Base-by-base conservation (phyloP, 2,888 invertebrate genomes). In the Cremastobaeus sp. region DNA sequence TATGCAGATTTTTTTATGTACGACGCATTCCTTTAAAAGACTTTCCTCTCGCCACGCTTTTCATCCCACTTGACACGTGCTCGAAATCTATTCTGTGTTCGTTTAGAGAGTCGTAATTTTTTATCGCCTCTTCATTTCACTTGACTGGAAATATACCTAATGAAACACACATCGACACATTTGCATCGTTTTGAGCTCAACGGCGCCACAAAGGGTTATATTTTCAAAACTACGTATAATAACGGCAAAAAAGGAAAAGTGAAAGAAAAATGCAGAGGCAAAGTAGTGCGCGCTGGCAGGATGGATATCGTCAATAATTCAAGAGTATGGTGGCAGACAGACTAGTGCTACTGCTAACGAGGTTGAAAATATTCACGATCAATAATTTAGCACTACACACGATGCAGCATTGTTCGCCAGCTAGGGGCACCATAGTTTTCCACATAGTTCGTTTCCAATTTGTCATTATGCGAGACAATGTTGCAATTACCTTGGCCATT, bases 361-460 rank as follows among this genome's bases (percentile, higher is more conserved):
- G 64, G 74, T 66, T 64, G 47, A 74, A 74, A 74, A 69, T 74
- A 74, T 74, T 69, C 69, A 48, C 57, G 74, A 74, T 74, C 74
- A 59, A 74, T 74, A 74, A 74, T 69, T 69, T 45, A 57, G 30
- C 59, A 25, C 39, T 57, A 18, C 57, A 41, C 48, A 65, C 47
- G 55, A 64, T 60, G 54, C 57, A 25, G 43, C 52, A 64, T 72
- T 64, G 65, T 72, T 66, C 60, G 41, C 17, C n/a, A 12, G 47
- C 54, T 47, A 9, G 28, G 12, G 21, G 41, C 52, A 54, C 15
- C 34, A 48, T 54, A 66, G 60, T 47, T 60, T 52, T 60, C 54
- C 30, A 32, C 28, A 8, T 35, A 50, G 32, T 45, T 72, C 59
- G 62, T 62, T 70, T 55, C 25, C 43, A 55, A 57, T 50, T 50